Evolutionary conservation across 2,797 vertebrate genomes (phyloP).

Genomic region (Alcedo quadribrachys): DNA sequence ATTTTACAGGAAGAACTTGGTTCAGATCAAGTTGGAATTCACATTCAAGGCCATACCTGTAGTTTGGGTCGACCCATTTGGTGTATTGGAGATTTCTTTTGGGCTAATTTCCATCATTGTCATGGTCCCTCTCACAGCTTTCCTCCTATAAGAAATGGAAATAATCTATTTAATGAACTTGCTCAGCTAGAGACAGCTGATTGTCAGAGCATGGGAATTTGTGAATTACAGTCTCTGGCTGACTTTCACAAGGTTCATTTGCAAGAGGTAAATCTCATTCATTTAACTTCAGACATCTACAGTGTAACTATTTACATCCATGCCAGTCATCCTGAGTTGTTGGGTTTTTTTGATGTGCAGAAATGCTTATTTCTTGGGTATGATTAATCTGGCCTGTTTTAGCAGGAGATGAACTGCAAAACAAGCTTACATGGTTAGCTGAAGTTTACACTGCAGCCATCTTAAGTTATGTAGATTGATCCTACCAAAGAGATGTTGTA

Average conservation of each 20-base stretch:
- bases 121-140: not conserved
- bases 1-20: not conserved
- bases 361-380: not conserved
- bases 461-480: not conserved
- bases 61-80: not conserved
- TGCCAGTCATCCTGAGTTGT: slow-evolving; percentile 3
- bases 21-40: not conserved
- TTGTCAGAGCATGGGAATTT: not conserved
- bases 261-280: not conserved
- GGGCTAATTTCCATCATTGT: not conserved
- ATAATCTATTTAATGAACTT: not conserved
- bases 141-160: not conserved
- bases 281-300: slow-evolving; percentile 21
- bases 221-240: not conserved
- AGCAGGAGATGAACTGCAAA: not conserved
- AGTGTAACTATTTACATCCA: not conserved
- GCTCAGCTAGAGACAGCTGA: not conserved
- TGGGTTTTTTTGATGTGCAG: not conserved
- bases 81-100: not conserved
- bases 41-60: not conserved
- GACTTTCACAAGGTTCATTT: not conserved
- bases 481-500: not conserved
- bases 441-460: not conserved
- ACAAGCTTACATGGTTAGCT: not conserved
- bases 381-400: slow-evolving; percentile 2